Base-by-base conservation (phyloP, 1,140 invertebrate species). In the Ceratosolen solmsi region DNA sequence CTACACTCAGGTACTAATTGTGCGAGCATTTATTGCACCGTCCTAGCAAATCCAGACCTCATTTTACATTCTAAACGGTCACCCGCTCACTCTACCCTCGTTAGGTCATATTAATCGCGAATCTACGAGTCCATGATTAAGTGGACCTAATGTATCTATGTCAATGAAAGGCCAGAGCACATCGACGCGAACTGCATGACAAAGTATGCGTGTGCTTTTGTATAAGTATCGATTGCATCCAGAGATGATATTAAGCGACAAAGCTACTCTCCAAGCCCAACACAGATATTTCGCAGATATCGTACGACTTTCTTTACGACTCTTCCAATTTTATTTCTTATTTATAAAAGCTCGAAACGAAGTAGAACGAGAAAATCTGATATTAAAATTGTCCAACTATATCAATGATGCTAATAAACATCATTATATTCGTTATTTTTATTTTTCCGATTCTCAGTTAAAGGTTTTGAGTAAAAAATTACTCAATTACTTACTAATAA, bases 91-190 rank as follows among this genome's bases (percentile, higher is more conserved):
- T 15, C 51, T 79, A 75, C 76, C 73, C 83, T 79, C 78, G 82
- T 82, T 80, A 82, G 79, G 85, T 82, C 77, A 86, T 84, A 86
- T 83, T 86, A 84, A 85, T 84, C 78, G 75, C 83, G 82, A 85
- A 84, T 82, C 79, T 56, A 58, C 81, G 70, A 81, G 83, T 84
- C 72, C 82, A 77, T 83, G 84, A 86, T 85, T 82, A 84, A 87
- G 80, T 82, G 80, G 22, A 13, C 46, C 77, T 82, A 85, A 87
- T 84, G 83, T 73, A 83, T 87, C 83, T 84, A 78, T 82, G 82
- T 83, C 82, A 84, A 78, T 74, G 80, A 80, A 84, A 85, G 54
- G 36, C 30, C 30, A n/a, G 38, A 0, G 17, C 8, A 38, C 15
- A 38, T 68, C n/a, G 63, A 38, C 11, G 5, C 11, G 9, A 33